Evolutionary conservation across 2,888 invertebrate genomes (phyloP).

Genomic region (Agonopterix heracliana): DNA sequence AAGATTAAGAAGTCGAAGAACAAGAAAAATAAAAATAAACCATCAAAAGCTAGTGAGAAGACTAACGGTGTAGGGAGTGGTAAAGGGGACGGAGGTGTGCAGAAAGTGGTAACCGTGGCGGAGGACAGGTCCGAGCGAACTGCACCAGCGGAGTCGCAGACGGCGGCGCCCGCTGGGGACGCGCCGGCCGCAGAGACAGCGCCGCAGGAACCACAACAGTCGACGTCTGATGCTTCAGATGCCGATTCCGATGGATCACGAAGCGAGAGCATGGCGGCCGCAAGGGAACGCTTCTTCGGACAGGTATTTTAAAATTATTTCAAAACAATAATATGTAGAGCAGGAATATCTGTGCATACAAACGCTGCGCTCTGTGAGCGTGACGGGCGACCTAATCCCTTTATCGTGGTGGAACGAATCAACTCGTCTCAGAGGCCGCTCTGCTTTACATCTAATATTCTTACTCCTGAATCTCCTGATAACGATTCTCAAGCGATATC

Average conservation of each 20-base stretch:
- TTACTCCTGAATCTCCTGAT: slow-evolving; percentile 41
- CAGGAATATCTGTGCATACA: slow-evolving; percentile 31
- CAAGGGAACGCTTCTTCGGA: slow-evolving; percentile 66
- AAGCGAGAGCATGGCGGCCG: slow-evolving; percentile 58
- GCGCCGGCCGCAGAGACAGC: slow-evolving; percentile 28
- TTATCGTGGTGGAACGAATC: slow-evolving; percentile 63
- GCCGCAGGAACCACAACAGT: slow-evolving; percentile 21
- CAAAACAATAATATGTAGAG: not conserved
- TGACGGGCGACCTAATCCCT: slow-evolving; percentile 57
- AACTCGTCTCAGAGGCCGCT: slow-evolving; percentile 38
- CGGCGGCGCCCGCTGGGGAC: slow-evolving; percentile 33
- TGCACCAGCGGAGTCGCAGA: slow-evolving; percentile 41
- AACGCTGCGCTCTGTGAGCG: slow-evolving; percentile 23
- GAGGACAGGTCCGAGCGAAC: slow-evolving; percentile 52
- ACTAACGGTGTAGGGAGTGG: slow-evolving; percentile 53
- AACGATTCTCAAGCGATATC: slow-evolving; percentile 39
- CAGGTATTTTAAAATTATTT: slow-evolving; percentile 41
- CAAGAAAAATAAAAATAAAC: slow-evolving; percentile 37
- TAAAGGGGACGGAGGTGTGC: slow-evolving; percentile 47
- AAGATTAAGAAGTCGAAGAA: slow-evolving; percentile 44
- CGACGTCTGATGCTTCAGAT: slow-evolving; percentile 19
- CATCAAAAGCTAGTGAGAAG: slow-evolving; percentile 15
- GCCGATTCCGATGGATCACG: slow-evolving; percentile 40
- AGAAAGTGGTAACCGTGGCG: slow-evolving; percentile 54
- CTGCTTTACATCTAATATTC: slow-evolving; percentile 51